phyloP scores from a whole-genome alignment of 2,797 vertebrate genomes.

The Todus mexicanus region DNA sequence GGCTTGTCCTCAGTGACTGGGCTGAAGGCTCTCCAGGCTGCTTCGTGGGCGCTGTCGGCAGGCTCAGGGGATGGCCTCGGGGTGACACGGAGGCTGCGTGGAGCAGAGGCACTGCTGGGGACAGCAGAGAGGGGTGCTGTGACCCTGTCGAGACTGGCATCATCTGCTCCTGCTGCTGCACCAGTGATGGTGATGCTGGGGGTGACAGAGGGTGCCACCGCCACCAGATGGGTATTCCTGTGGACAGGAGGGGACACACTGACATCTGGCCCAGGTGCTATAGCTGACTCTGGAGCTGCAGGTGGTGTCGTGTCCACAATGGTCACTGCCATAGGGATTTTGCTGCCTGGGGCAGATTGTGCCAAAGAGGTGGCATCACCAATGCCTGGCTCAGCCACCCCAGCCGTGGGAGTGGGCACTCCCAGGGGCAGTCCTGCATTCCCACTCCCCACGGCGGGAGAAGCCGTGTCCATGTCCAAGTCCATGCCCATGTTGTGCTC shows the following conservation, averaged over 20 bases:
- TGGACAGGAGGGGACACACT: not conserved
- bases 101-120: not conserved
- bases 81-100: not conserved
- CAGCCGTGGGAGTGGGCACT: not conserved
- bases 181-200: not conserved
- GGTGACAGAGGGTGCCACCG: not conserved
- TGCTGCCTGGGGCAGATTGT: fast-evolving
- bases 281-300: fast-evolving
- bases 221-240: fast-evolving
- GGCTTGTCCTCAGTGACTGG: not conserved
- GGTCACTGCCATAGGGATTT: not conserved
- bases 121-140: not conserved
- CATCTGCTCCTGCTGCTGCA: not conserved
- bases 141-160: not conserved
- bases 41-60: not conserved
- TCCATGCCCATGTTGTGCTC: not conserved
- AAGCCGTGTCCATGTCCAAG: not conserved
- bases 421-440: not conserved
- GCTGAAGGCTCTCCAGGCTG: not conserved
- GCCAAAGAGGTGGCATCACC: fast-evolving
- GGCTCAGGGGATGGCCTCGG: not conserved
- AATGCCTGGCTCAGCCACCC: not conserved
- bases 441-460: fast-evolving
- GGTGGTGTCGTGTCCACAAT: fast-evolving
- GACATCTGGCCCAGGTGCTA: not conserved